These are phyloP conservation scores for Lacerta agilis DNA, from an alignment of 2,797 vertebrate species.

Conservation along the genomic window DNA sequence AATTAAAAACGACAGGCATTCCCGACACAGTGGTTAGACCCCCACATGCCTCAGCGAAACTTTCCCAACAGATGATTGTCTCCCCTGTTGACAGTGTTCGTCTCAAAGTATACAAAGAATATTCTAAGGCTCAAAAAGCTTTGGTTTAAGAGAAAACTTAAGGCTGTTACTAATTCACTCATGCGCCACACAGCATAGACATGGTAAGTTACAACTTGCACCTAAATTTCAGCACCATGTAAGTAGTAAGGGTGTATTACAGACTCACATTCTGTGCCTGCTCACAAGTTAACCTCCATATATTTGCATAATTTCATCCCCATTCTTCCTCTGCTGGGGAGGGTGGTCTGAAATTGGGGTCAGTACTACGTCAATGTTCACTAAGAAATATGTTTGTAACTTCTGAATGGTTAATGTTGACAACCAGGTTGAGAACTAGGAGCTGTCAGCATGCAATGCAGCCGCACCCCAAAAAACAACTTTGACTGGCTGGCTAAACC, in stretches of 20 bases:
- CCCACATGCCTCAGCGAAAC: neutral
- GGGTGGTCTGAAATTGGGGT: no score
- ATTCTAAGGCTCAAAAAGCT: neutral
- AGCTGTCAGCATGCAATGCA: no score
- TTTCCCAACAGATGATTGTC: neutral
- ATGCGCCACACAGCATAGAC: neutral
- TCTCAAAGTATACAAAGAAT: neutral
- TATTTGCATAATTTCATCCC: no score
- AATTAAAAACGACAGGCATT: neutral
- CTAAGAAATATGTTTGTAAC: no score
- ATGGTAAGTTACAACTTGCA: neutral
- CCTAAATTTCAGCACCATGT: neutral
- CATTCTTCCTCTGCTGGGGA: no score
- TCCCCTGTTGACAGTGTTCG: neutral
- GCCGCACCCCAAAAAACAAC: no score
- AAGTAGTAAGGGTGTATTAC: neutral
- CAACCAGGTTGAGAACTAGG: no score
- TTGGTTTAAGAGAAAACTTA: neutral
- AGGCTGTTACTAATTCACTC: neutral
- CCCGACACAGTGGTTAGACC: neutral
- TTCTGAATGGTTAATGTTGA: no score
- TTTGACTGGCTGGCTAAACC: no score
- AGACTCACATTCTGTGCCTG: no score
- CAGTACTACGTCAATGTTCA: no score
- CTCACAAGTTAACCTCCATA: no score